Evolutionary conservation across 2,888 invertebrate species (phyloP).

Genomic region (Gisinianus flammeolus): DNA sequence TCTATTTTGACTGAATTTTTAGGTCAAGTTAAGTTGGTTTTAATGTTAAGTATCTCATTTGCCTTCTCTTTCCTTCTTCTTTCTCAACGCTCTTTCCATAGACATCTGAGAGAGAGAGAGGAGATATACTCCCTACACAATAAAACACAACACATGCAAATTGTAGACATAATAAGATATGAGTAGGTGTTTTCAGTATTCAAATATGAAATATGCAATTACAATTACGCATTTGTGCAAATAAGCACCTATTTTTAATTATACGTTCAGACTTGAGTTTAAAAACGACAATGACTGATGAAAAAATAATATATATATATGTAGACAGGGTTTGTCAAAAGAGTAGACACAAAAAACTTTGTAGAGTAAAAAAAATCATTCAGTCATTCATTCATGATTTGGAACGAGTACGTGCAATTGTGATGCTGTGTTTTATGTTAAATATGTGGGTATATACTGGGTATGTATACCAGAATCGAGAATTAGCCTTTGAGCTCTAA

Average conservation of each 20-base stretch:
- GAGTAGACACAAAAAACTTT: background rate
- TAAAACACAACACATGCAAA: background rate
- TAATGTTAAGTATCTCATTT: background rate
- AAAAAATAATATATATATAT: background rate
- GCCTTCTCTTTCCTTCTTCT: background rate
- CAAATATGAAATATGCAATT: background rate
- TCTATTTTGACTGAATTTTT: background rate
- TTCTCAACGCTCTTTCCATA: background rate
- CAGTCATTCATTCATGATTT: background rate
- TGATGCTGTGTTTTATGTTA: background rate
- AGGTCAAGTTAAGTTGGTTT: background rate
- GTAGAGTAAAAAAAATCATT: background rate
- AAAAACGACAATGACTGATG: background rate
- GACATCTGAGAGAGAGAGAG: background rate
- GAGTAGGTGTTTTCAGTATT: background rate
- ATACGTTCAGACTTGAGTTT: background rate
- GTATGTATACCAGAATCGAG: background rate
- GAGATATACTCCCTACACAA: background rate
- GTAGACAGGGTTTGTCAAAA: background rate
- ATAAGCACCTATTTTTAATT: conserved; percentile 12
- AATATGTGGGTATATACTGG: background rate
- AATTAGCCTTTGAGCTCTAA: too few species aligned
- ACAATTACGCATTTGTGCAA: conserved; percentile 18
- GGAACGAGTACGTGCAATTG: background rate
- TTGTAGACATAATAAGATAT: background rate